Evolutionary conservation across 2,113 vertebrate genomes (phyloP), one percentile per base, ranked within the genome.

Genomic region (Corythoichthys haematopterus): DNA sequence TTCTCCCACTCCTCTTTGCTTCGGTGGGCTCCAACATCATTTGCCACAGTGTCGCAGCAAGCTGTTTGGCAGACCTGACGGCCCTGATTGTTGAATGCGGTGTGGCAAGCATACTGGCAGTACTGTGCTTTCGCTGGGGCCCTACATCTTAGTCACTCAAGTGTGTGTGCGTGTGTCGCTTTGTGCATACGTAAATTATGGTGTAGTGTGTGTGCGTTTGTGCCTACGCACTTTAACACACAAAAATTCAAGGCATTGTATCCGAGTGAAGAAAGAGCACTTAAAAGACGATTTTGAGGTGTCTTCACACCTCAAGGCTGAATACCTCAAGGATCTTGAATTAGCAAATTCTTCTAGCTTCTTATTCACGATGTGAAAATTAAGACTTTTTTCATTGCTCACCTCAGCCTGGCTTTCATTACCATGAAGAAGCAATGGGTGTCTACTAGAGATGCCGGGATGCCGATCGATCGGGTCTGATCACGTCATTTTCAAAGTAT

Each of bases 111-210:
- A 88, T 85, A 85, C 81, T 77, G 77, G 80, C 71, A 64, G 80
- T 79, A 84, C 87, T 88, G 85, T 88, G 85, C 78, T 63, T 80
- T 72, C 84, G 82, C 85, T 69, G 77, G 79, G 76, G 83, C 79
- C 70, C 75, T 70, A 69, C 76, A 63, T 82, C 85, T 83, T 75
- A 74, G 83, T 85, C 81, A 69, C 74, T 79, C 33, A 37, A 80
- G 77, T 66, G 79, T 65, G 69, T 35, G 68, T 56, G 48, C 62
- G 52, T 6, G 51, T 45, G 67, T 37, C 59, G 36, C 64, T 64
- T 59, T 47, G n/a, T 65, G 72, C 58, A 38, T 58, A 72, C 4
- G 64, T 58, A 57, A 72, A 70, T 45, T 50, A 53, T 50, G 59
- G 74, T 13, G 16, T 59, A 65, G 47, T 55, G 16, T 53, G 55